These are phyloP conservation scores for Litocranius walleri DNA, from an alignment of 2,113 vertebrate genomes.

Conservation along the genomic window DNA sequence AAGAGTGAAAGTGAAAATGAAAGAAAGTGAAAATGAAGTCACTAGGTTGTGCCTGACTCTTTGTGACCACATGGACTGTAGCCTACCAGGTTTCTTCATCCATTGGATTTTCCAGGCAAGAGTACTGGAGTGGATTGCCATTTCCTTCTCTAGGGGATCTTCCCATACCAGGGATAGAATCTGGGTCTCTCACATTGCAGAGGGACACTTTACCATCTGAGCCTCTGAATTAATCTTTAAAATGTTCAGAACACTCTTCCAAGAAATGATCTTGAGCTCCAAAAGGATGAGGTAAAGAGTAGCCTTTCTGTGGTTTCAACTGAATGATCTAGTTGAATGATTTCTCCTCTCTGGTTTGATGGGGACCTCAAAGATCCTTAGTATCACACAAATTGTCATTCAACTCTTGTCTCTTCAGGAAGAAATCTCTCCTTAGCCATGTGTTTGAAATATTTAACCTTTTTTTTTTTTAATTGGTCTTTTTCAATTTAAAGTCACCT, in stretches of 20 bases:
- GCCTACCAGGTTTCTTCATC: not conserved
- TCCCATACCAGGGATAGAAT: not conserved
- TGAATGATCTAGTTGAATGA: not conserved
- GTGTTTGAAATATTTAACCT: not conserved
- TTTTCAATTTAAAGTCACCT: not conserved
- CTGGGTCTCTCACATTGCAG: accelerated
- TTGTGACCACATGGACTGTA: not conserved
- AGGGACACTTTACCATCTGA: not conserved
- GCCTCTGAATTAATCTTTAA: not conserved
- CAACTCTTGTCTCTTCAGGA: not conserved
- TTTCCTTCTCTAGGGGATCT: not conserved
- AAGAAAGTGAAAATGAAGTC: not conserved
- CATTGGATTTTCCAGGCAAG: not conserved
- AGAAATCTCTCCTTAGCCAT: not conserved
- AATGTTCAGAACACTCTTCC: not conserved
- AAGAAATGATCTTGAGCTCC: not conserved
- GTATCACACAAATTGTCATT: not conserved
- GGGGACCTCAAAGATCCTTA: not conserved
- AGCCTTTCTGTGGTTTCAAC: not conserved
- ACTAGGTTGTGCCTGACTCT: accelerated
- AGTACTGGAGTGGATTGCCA: not conserved
- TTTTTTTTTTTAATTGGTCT: not conserved
- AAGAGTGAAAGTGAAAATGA: not conserved
- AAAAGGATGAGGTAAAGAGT: not conserved
- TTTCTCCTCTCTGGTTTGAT: not conserved